These are phyloP conservation scores for Acronicta alni DNA, from an alignment of 2,888 invertebrate species.

Conservation along the genomic window DNA sequence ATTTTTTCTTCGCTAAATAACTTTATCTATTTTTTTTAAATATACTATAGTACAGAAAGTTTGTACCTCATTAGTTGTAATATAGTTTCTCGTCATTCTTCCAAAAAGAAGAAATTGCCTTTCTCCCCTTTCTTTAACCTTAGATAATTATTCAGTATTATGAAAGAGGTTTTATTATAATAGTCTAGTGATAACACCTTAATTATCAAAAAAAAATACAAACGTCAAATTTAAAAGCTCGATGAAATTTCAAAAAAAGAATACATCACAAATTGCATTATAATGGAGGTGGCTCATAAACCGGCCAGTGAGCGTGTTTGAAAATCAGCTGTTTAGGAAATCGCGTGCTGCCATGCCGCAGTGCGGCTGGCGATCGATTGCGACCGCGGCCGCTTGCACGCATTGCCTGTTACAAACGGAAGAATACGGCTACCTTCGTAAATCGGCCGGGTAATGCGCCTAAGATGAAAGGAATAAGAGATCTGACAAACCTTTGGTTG, in stretches of 20 bases:
- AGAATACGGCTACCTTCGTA: constrained; percentile 50
- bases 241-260: constrained; percentile 43
- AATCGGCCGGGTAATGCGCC: constrained; percentile 62
- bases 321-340: constrained; percentile 73
- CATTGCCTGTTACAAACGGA: constrained; percentile 57
- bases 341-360: constrained; percentile 75
- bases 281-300: constrained; percentile 52
- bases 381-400: constrained; percentile 71
- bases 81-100: too few relatives aligned
- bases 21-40: too few relatives aligned
- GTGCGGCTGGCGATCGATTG: constrained; percentile 76
- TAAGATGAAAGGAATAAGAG: constrained; percentile 34
- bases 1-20: too few relatives aligned
- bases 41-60: too few relatives aligned
- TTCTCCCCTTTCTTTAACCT: too few relatives aligned
- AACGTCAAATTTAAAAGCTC: constrained; percentile 9
- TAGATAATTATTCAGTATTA: too few relatives aligned
- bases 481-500: constrained; percentile 26
- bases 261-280: constrained; percentile 53
- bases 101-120: too few relatives aligned
- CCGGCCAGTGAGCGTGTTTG: constrained; percentile 55
- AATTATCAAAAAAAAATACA: constrained; percentile 18
- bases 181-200: too few relatives aligned
- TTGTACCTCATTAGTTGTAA: too few relatives aligned
- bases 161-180: not conserved